A percentile compares a stretch with the other conserved stretches of the same genome.
phyloP scores from a whole-genome alignment of 30 jellyfish, hydroid and myxozoan species.

The Sanderia malayensis region DNA sequence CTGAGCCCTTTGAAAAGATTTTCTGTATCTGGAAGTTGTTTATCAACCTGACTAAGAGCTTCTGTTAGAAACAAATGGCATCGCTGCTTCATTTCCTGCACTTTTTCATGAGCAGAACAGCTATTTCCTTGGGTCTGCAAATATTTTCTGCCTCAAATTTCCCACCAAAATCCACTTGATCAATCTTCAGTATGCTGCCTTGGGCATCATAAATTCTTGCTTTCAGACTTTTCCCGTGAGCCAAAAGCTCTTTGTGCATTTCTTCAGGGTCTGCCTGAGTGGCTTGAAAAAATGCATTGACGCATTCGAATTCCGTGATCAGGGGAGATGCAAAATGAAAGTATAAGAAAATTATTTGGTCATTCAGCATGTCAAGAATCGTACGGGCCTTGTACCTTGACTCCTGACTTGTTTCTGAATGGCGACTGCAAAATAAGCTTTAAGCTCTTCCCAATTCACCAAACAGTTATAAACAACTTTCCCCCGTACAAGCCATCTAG shows the following conservation, averaged over 20 bases:
- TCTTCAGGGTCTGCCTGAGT: conserved; percentile 64
- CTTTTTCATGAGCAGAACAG: background rate
- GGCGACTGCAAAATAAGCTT: conserved; percentile 50
- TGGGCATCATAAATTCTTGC: conserved; percentile 31
- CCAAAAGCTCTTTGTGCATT: conserved; percentile 19
- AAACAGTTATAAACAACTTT: conserved; percentile 45
- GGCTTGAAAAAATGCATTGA: conserved; percentile 61
- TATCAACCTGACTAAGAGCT: conserved; percentile 40
- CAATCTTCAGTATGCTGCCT: conserved; percentile 10
- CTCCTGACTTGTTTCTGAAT: conserved; percentile 14
- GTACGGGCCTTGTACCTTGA: conserved; percentile 53
- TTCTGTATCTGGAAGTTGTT: conserved; percentile 42
- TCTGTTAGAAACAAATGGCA: conserved; percentile 29
- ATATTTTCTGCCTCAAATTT: conserved; percentile 27
- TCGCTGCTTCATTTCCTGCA: conserved; percentile 26
- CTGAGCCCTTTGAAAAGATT: conserved; percentile 38
- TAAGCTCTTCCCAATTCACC: conserved; percentile 67
- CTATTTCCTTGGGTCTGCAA: background rate
- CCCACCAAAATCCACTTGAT: conserved; percentile 52
- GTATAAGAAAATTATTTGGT: conserved; percentile 19
- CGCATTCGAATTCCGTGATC: conserved; percentile 54
- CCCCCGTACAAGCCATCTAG: conserved; percentile 79
- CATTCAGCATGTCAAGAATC: conserved; percentile 48
- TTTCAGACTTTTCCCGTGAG: conserved; percentile 32
- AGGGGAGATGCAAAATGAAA: conserved; percentile 55